These are phyloP conservation scores for Seira sanloemensis DNA, from an alignment of 2,888 invertebrate genomes.

Conservation along the genomic window DNA sequence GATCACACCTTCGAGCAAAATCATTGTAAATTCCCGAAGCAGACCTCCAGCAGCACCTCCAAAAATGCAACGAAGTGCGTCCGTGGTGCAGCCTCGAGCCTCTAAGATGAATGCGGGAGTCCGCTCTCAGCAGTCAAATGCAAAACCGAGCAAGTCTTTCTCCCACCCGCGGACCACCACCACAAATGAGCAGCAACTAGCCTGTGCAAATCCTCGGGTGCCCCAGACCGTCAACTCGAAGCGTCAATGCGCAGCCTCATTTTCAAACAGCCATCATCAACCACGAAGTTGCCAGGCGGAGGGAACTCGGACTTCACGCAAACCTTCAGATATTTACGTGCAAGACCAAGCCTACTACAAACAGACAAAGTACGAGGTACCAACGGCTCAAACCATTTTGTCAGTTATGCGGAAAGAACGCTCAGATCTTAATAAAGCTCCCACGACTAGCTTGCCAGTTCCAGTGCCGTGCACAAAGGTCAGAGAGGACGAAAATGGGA, in stretches of 20 bases:
- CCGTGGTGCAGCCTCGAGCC: background rate
- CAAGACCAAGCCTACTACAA: background rate
- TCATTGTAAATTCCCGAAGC: background rate
- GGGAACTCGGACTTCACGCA: background rate
- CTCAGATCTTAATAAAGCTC: conserved; percentile 9
- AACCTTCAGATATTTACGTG: background rate
- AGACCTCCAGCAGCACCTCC: background rate
- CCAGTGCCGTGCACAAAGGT: background rate
- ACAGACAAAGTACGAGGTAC: background rate
- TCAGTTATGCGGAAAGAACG: conserved; percentile 14
- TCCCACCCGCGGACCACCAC: background rate
- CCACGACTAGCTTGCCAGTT: too few species aligned
- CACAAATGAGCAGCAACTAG: too few species aligned
- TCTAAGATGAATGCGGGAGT: background rate
- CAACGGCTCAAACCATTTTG: conserved; percentile 33
- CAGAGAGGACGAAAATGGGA: background rate
- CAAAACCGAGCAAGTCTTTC: background rate
- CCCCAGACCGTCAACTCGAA: conserved; percentile 11
- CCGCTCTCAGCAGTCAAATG: background rate
- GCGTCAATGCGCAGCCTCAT: conserved; percentile 43
- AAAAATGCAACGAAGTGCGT: conserved; percentile 27
- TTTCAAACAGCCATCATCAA: background rate
- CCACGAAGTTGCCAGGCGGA: background rate
- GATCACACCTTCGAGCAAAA: background rate
- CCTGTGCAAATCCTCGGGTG: too few species aligned